Evolutionary conservation across 2,888 invertebrate species (phyloP), one percentile per base, ranked within the genome.

Genomic region (Brachyopa scutellaris): DNA sequence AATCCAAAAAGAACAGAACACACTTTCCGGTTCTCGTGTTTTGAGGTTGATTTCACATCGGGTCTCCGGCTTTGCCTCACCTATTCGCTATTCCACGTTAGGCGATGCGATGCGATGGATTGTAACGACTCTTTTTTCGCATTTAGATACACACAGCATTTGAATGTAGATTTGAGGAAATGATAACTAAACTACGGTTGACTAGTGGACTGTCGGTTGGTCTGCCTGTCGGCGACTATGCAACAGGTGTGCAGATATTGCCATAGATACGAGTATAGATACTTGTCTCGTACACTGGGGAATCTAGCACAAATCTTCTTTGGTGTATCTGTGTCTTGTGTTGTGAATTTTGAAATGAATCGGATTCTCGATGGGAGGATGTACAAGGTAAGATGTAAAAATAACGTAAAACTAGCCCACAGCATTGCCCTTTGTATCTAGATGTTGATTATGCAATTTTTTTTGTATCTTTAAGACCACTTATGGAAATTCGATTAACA

Each of bases 31-130:
- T 80, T 80, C 69, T 70, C 76, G 76, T n/a, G n/a, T 80, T 80
- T 80, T 70, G 76, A 80, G 76, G 76, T 80, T 80, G 80, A 80
- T 80, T 80, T 80, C 80, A 76, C 80, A 80, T 76, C 45, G 74
- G 42, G 51, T 40, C 29, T 76, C 45, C 61, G 49, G 51, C 49
- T 38, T 29, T 36, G 51, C 62, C 64, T 66, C 17, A 36, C 31
- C 13, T n/a, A 45, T 17, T 57, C 40, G n/a, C n/a, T n/a, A n/a
- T 38, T 55, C n/a, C 13, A 42, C 53, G 29, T 53, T 59, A 51
- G 49, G 23, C 36, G 9, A 17, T 6, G 17, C 11, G 5, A 8
- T n/a, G n/a, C n/a, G 53, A 51, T 11, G 45, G 47, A 62, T 64
- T 53, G 64, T 51, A 59, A 64, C 47, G 23, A 42, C 21, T 53